Evolutionary conservation across 2,888 invertebrate species (phyloP), one percentile per base, ranked within the genome.

Genomic region (Chalcis sispes): DNA sequence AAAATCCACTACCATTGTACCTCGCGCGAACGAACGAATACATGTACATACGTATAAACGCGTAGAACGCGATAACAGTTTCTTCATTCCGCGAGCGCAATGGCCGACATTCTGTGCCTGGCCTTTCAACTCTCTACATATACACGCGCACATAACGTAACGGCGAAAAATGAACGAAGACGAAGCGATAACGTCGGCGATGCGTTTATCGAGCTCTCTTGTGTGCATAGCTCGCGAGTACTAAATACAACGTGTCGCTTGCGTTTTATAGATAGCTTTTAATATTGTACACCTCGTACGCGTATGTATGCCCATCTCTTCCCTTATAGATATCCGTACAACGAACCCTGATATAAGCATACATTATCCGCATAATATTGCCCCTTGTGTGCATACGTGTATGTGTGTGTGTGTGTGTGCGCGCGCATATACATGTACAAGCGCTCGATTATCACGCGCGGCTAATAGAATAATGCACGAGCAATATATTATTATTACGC

Each of bases 91-190:
- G n/a, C 32, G 23, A 67, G 48, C 69, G 62, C 62, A 62, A 62
- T 62, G 69, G 56, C 69, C 69, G 69, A 74, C 62, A 69, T 74
- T 74, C 56, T 74, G 74, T 69, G 74, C 74, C 36, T 46, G 40
- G 69, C 67, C 62, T 74, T 56, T 46, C 56, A 62, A 74, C 69
- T 46, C 23, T n/a, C 23, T 36, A 10, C 25, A 20, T 20, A 32
- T n/a, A 3, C 56, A 29, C 29, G 48, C 2, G 2, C 18, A 7
- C 13, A n/a, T n/a, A n/a, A n/a, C 13, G 36, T 23, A 15, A 40
- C 40, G 27, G 40, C 42, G 32, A 71, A 71, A 69, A 62, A 71
- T 29, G 42, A 42, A 13, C 42, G 4, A 50, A 5, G 20, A 36
- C 36, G 50, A 50, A 50, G 20, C 20, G 20, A n/a, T n/a, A n/a